Base-by-base conservation (phyloP, 2,888 invertebrate species). In the Drosophila borealis region DNA sequence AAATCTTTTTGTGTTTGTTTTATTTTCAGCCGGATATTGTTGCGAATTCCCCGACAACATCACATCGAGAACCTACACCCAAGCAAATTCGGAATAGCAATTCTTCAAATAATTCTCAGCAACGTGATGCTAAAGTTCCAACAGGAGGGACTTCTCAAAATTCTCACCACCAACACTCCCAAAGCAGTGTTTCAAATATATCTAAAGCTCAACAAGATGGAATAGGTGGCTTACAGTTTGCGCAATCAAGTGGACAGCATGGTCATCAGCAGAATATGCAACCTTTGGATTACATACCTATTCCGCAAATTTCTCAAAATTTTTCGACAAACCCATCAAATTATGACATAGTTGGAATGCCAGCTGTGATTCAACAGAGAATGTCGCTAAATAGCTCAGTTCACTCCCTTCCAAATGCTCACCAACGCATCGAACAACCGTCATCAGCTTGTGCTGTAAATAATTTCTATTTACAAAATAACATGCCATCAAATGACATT, bases 261-360 rank as follows among this genome's bases (percentile, higher is more conserved):
- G 79, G 89, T 4, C 90, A 93, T 54, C 92, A 93, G 70, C 92
- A 93, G 81, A 90, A 90, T 10, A 92, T 92, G 90, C 92, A 92
- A 62, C 93, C 94, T 65, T 92, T 86, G 25, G 91, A 91, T 45
- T 90, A 90, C 54, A 75, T 91, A 51, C 78, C 91, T 1, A 93
- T 94, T 59, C 93, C 94, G 5, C 93, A 94, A 71, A 94, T 95
- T 92, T 93, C 94, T 0, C 91, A 91, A 74, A 94, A 94, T 13
- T 94, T 94, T 63, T 93, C 94, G 1, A 93, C 93, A 65, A 93
- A 94, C 75, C 93, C 93, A 57, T 93, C 94, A 2, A 93, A 94
- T 70, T 94, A 95, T 82, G 95, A 95, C 48, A 94, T 94, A n/a
- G 94, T 94, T 13, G 94, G 95, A 10, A 95, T 95, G 93, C 94